These are phyloP conservation scores for Lutjanus argentimaculatus DNA, from an alignment of 2,797 vertebrate species.

Conservation along the genomic window DNA sequence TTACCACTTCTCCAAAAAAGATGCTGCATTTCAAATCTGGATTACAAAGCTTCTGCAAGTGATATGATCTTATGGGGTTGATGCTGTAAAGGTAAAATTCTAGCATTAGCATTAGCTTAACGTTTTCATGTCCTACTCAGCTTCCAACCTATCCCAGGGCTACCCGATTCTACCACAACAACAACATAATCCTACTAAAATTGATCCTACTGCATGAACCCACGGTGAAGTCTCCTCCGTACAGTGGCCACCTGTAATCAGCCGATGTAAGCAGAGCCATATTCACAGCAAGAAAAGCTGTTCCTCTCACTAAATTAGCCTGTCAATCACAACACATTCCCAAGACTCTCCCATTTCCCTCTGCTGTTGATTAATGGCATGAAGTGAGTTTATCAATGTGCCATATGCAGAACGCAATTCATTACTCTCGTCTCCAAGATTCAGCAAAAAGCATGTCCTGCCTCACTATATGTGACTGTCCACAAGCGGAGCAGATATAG, in stretches of 20 bases:
- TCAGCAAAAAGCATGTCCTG: constrained; percentile 76
- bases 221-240: neutral
- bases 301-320: constrained; percentile 85
- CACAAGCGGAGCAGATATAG: constrained; percentile 25
- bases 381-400: constrained; percentile 87
- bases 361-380: constrained; percentile 86
- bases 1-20: no score
- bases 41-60: no score
- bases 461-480: constrained; percentile 42
- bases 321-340: constrained; percentile 85
- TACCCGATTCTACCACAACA: constrained; percentile 2
- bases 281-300: constrained; percentile 74
- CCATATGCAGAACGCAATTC: constrained; percentile 86
- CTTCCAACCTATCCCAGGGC: no score
- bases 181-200: constrained; percentile 38
- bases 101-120: no score
- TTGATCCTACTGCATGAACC: constrained; percentile 13
- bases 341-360: constrained; percentile 82
- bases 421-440: constrained; percentile 85
- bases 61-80: no score
- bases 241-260: constrained; percentile 77
- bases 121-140: no score
- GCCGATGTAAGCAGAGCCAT: constrained; percentile 70
- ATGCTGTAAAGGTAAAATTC: no score
- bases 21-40: no score